Percentiles rank a stretch among this genome's conserved stretches.
phyloP scores from a whole-genome alignment of 1,140 invertebrate genomes.

The Archivesica marissinica region DNA sequence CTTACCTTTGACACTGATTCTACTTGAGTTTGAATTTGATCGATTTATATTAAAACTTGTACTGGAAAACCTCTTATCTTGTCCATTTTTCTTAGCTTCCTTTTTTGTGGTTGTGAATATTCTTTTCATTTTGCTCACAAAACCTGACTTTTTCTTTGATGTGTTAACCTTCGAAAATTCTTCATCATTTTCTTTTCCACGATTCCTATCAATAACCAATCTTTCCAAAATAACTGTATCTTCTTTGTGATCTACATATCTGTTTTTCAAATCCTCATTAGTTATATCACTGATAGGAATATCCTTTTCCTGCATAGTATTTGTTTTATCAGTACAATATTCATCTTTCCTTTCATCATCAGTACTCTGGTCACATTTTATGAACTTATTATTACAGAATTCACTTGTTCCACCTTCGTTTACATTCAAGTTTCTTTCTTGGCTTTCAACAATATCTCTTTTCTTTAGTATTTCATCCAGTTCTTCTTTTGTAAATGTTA shows the following conservation, averaged over 20 bases:
- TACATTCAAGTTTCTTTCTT: not conserved
- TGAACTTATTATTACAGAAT: not conserved
- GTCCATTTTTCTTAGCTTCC: not conserved
- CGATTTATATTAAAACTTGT: conserved; percentile 32
- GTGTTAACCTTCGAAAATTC: not conserved
- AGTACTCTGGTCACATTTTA: not conserved
- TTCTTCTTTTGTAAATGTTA: conserved; percentile 15
- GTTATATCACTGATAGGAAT: conserved; percentile 17
- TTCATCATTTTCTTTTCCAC: conserved; percentile 5
- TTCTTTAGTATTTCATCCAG: not conserved
- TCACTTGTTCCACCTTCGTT: not conserved
- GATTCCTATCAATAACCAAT: not conserved
- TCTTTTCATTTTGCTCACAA: conserved; percentile 34
- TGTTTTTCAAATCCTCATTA: not conserved
- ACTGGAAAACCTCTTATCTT: not conserved
- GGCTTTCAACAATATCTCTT: not conserved
- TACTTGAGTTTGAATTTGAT: conserved; percentile 18
- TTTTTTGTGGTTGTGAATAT: conserved; percentile 16
- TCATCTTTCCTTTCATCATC: not conserved
- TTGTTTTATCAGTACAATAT: not conserved
- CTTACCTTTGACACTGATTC: conserved; percentile 22
- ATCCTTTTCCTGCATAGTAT: not conserved
- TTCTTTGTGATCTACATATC: conserved; percentile 11
- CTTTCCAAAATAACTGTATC: conserved; percentile 1
- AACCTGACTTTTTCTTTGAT: conserved; percentile 6